Evolutionary conservation across 2,113 vertebrate genomes (phyloP), one percentile per base, ranked within the genome.

Genomic region (Picathartes gymnocephalus): DNA sequence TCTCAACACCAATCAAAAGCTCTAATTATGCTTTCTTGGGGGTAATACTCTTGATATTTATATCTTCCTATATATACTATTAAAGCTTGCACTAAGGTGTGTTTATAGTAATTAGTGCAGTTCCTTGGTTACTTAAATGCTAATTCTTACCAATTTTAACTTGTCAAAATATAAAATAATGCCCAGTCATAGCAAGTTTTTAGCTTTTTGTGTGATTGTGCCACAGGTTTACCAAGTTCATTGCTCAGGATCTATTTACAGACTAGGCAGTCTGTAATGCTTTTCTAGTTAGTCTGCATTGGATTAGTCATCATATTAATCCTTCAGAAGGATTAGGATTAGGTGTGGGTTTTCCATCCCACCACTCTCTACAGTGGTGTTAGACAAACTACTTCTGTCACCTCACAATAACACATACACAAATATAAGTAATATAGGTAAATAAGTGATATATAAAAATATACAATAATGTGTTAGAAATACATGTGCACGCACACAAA

Each of bases 331-430:
- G 21, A 42, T 70, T 65, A 74, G 54, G 40, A 37, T 80, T 33
- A 74, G 17, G 39, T 66, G 74, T 78, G 19, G 14, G 40, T 78
- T 69, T 85, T 62, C 77, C 21, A 65, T 37, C 5, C 22, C 37
- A 27, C 33, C 0, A 0, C 21, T 88, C 28, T 48, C 16, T 53
- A 1, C 0, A 0, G 25, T 28, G 31, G 37, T 45, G 25, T 31
- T 61, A 68, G 45, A 47, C 33, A 81, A 65, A 13, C 31, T 48
- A 5, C 40, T 88, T 82, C 31, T 76, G 1, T 61, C 66, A 40
- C 10, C 37, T 77, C 37, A 37, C 31, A 82, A 3, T 15, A 68
- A 74, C 7, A 25, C 13, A 51, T 16, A 21, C 13, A 45, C n/a
- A 47, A 40, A 69, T 47, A 9, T 9, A 61, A 35, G 40, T 54